Evolutionary conservation across 2,797 vertebrate species (phyloP).

Genomic region (Tolypeutes matacus): DNA sequence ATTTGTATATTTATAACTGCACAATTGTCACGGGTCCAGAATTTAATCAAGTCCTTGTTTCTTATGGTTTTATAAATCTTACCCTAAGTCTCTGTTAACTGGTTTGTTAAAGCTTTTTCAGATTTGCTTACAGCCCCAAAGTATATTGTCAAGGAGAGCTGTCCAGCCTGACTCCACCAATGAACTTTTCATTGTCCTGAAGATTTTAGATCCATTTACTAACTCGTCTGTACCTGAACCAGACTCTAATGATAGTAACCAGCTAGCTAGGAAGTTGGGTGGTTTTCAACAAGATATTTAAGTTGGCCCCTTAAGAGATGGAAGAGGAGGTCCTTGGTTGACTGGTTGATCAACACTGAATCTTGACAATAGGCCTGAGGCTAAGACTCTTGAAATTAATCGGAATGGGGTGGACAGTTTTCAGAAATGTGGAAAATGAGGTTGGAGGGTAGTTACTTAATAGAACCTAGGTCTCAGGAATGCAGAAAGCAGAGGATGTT

Average conservation of each 20-base stretch:
- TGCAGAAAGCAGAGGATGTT: not conserved
- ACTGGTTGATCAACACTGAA: not conserved
- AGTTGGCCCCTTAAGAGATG: not conserved
- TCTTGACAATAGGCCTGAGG: not conserved
- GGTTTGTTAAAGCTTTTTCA: not conserved
- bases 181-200: not conserved
- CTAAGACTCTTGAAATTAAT: not conserved
- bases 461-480: not conserved
- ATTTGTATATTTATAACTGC: not conserved
- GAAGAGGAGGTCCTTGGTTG: not conserved
- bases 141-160: not conserved
- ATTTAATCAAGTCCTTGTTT: conserved; percentile 13
- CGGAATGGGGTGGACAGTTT: not conserved
- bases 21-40: not conserved
- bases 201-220: conserved; percentile 30
- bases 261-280: not conserved
- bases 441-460: not conserved
- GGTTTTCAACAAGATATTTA: not conserved
- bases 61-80: conserved; percentile 21
- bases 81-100: not conserved
- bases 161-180: not conserved
- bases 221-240: not conserved
- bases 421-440: not conserved
- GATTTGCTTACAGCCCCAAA: not conserved
- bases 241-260: not conserved